A percentile compares a stretch with the other conserved stretches of the same genome.
Evolutionary conservation across 2,113 vertebrate species (phyloP).

Genomic region (Phaethon lepturus): DNA sequence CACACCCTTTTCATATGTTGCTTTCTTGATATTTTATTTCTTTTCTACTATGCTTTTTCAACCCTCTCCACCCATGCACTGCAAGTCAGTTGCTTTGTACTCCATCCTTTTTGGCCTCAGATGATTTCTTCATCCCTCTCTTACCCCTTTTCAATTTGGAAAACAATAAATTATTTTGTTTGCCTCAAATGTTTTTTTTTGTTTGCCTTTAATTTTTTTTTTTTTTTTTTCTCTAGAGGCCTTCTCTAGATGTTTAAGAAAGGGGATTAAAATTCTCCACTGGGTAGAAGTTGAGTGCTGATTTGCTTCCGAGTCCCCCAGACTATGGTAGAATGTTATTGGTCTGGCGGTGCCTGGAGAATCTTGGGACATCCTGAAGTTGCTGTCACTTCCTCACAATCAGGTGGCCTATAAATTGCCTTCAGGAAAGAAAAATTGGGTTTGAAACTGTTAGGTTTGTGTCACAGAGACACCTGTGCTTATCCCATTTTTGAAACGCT

Average conservation of each 20-base stretch:
- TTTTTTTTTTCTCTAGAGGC: not conserved
- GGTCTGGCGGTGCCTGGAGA: not conserved
- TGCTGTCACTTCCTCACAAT: not conserved
- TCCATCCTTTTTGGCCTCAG: not conserved
- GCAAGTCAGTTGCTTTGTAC: fast-evolving
- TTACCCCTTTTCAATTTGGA: not conserved
- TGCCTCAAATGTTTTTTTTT: not conserved
- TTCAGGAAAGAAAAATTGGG: not conserved
- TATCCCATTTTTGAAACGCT: not conserved
- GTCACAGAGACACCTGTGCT: not conserved
- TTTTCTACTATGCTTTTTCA: not conserved
- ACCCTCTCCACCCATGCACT: not conserved
- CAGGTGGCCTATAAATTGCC: not conserved
- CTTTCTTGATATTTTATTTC: not conserved
- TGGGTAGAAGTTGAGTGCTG: not conserved
- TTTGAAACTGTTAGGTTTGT: not conserved
- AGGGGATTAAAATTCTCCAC: not conserved
- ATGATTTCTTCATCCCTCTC: not conserved
- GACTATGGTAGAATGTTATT: not conserved
- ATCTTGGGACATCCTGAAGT: not conserved
- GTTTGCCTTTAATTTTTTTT: not conserved
- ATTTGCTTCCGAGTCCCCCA: not conserved
- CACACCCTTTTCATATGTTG: not conserved
- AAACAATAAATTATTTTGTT: not conserved
- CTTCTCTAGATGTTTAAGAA: not conserved